Conservation (phyloP, 2,113 vertebrate species). For the Chionis minor region DNA sequence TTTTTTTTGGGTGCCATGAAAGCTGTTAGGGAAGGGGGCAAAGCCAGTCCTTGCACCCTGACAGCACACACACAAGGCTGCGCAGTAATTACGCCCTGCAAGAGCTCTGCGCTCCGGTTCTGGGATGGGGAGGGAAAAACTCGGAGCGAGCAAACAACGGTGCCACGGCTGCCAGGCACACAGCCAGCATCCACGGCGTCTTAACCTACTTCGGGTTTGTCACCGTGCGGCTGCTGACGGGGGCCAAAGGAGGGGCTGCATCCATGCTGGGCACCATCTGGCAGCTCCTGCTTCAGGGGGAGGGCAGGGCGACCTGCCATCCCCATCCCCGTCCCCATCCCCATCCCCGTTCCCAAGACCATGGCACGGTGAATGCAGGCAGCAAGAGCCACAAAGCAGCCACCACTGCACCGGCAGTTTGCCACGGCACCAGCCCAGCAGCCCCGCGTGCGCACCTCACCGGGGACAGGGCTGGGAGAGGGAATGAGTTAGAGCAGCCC, state of each 20-base stretch:
- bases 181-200: background rate
- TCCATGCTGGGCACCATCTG: background rate
- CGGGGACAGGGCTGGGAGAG: background rate
- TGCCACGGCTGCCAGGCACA: background rate
- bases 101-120: background rate
- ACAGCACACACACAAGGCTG: background rate
- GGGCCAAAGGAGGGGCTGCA: background rate
- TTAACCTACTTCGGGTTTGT: background rate
- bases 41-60: background rate
- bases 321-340: background rate
- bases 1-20: background rate
- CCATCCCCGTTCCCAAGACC: background rate
- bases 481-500: background rate
- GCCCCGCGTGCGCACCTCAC: fast-evolving
- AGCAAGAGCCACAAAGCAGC: background rate
- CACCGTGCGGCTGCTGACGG: fast-evolving
- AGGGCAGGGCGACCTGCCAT: background rate
- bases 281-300: background rate
- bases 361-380: background rate
- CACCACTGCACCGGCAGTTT: background rate
- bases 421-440: background rate
- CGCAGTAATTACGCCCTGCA: background rate
- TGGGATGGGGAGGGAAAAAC: background rate
- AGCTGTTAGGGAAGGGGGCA: background rate
- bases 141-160: background rate